Evolutionary conservation across 1,140 invertebrate species (phyloP).

Genomic region (Drosophila burlai): DNA sequence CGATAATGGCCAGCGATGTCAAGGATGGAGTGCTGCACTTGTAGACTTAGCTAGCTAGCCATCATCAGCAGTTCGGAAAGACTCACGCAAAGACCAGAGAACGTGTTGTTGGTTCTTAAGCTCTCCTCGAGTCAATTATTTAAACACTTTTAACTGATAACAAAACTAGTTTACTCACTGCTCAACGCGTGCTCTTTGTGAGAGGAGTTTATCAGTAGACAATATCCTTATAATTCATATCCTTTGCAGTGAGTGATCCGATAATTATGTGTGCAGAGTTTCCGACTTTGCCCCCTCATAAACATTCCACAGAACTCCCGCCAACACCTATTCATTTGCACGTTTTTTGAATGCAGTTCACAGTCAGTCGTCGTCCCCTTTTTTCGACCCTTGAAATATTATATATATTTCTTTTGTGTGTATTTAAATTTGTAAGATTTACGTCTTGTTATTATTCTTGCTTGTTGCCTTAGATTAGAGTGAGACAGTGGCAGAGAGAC

Average conservation of each 20-base stretch:
- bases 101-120: conserved; percentile 10
- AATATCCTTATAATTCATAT: not conserved
- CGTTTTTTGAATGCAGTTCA: conserved; percentile 53
- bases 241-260: not conserved
- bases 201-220: not conserved
- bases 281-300: not conserved
- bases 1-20: conserved; percentile 76
- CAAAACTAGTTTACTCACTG: conserved; percentile 7
- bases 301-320: conserved; percentile 33
- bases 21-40: conserved; percentile 84
- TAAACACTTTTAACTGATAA: not conserved
- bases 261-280: not conserved
- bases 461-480: conserved; percentile 64
- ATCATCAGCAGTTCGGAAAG: not conserved
- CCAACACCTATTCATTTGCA: conserved; percentile 38
- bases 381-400: no score
- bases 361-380: not conserved
- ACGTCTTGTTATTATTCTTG: conserved; percentile 68
- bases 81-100: conserved; percentile 13
- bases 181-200: not conserved
- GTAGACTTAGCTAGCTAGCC: conserved; percentile 30
- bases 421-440: conserved; percentile 52
- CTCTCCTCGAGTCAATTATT: conserved; percentile 35
- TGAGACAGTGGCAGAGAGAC: conserved; percentile 26
- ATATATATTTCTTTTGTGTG: conserved; percentile 21